A percentile compares a stretch with the other conserved stretches of the same genome.
phyloP scores from a whole-genome alignment of 2,797 vertebrate species.

The Nyctibius grandis region DNA sequence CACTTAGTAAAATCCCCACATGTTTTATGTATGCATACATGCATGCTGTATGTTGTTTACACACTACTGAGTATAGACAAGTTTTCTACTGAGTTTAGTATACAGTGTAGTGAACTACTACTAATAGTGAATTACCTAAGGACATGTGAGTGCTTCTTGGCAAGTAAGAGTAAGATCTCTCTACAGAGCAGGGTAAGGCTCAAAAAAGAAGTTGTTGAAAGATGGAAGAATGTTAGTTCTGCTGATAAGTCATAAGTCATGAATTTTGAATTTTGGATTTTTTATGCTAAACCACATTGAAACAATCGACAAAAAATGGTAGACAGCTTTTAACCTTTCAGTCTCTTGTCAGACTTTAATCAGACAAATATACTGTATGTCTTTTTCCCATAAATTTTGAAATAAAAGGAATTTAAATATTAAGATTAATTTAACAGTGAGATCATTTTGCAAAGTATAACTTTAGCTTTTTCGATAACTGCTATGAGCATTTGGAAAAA shows the following conservation, averaged over 20 bases:
- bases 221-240: neutral
- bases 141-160: neutral
- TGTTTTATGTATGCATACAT: rapidly evolving
- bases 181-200: neutral
- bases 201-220: neutral
- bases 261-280: neutral
- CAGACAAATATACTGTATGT: neutral
- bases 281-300: neutral
- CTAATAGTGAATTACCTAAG: neutral
- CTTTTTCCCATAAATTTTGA: neutral
- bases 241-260: neutral
- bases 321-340: neutral
- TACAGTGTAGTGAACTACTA: neutral
- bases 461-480: neutral
- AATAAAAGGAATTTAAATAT: neutral
- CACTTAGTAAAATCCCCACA: neutral
- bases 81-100: neutral
- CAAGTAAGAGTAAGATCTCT: neutral
- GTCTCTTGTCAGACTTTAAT: neutral
- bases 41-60: neutral
- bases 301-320: neutral
- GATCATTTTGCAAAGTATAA: neutral
- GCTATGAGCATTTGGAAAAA: neutral
- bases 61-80: neutral
- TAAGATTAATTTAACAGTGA: neutral